These are phyloP conservation scores for Pseudobourletiella spinata DNA, from an alignment of 1,140 invertebrate species.

Conservation along the genomic window DNA sequence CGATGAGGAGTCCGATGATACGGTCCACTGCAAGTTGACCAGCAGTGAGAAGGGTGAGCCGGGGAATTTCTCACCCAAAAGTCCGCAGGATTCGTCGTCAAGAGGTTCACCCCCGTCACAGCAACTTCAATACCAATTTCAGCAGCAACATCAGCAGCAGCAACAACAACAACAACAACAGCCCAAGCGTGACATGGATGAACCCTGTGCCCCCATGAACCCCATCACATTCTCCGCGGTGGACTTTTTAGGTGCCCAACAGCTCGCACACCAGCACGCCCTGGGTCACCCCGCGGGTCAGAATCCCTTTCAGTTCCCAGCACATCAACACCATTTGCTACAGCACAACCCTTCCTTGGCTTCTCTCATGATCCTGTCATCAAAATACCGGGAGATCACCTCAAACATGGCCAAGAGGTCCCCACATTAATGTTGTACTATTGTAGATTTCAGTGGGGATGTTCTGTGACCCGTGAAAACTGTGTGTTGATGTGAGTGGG, in stretches of 20 bases:
- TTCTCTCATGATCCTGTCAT: constrained; percentile 30
- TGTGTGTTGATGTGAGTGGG: no score
- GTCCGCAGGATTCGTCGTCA: not conserved
- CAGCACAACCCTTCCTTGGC: constrained; percentile 32
- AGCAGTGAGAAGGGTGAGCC: not conserved
- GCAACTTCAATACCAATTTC: not conserved
- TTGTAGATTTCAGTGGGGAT: not conserved
- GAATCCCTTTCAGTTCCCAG: constrained; percentile 20
- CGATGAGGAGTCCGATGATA: not conserved
- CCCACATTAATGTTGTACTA: constrained; percentile 1
- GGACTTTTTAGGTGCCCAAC: constrained; percentile 18
- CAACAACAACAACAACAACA: not conserved
- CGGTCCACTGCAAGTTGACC: no score
- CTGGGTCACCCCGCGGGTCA: constrained; percentile 7
- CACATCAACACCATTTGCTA: constrained; percentile 23
- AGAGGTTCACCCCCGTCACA: not conserved
- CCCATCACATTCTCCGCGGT: not conserved
- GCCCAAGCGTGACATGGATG: not conserved
- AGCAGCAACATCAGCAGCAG: not conserved
- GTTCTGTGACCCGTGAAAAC: no score
- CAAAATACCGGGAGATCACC: constrained; percentile 29
- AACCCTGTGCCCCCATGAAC: not conserved
- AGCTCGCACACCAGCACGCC: constrained; percentile 8
- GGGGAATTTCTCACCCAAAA: not conserved
- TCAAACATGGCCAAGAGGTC: constrained; percentile 22